Base-by-base conservation (phyloP, 2,888 invertebrate species). In the Antitype chi region DNA sequence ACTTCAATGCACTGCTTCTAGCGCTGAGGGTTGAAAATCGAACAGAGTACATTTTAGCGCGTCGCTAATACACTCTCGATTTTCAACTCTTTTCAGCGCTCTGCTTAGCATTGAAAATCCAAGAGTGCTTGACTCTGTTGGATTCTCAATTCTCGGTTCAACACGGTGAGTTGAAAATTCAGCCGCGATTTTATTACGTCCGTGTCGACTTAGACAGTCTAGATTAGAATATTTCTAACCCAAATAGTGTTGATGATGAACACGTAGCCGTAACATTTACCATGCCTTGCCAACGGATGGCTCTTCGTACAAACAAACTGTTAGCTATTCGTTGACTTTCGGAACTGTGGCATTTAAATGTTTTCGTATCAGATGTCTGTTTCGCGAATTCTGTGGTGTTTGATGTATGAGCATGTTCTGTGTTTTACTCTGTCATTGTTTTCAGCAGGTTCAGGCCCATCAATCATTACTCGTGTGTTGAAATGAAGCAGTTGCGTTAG, bases 241-340 rank as follows among this genome's bases (percentile, higher is more conserved):
- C 63, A 82, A 85, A 85, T 77, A 82, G 57, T 15, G 13, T 60
- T 71, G 73, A 66, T 76, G 73, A 84, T 76, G 68, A 71, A 71
- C 32, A 28, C 70, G 59, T 32, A 32, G 9, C 15, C n/a, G 71
- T 66, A 75, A 82, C 80, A 82, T 60, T 81, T 68, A 57, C 74
- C 87, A 85, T 84, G 66, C 75, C 38, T 69, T 75, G 72, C 38
- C 7, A 72, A 72, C 32, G 8, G 59, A 82, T 32, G 49, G 75
- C n/a, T 38, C 15, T 15, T 47, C 69, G 47, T 60, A 79, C 72
- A 87, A 87, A 87, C 77, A 87, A 84, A 81, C 76, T 38, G 28
- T 17, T 23, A n/a, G 66, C 23, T 70, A 43, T 67, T 43, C 7
- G 60, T 47, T 47, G 62, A 55, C 63, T 71, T 71, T 52, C 11